Evolutionary conservation across 2,797 vertebrate species (phyloP), one percentile per base, ranked within the genome.

Genomic region (Hemibagrus guttatus): DNA sequence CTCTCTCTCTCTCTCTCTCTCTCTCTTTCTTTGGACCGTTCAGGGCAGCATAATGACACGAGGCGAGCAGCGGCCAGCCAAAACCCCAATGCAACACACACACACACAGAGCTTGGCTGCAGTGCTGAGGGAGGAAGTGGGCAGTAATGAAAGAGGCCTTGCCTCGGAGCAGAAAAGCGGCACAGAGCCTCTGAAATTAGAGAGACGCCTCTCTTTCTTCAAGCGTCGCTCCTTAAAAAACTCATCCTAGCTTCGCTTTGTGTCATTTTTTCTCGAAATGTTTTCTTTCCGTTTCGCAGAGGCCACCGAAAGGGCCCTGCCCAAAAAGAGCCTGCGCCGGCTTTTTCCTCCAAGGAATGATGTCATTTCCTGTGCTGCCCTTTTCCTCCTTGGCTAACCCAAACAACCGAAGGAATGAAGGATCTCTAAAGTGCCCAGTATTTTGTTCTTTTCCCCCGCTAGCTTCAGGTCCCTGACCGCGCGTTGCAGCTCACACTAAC

Each of bases 31-130:
- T 81, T 66, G 74, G 90, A 90, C 90, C 89, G 83, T 95, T 79
- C 93, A 95, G 96, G 95, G 95, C 94, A 95, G 96, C 95, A 96
- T 97, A 97, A 98, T 96, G 96, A 97, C 95, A 95, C 94, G 59
- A 87, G 86, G 59, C 23, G 49, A 89, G 95, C 91, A 90, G 94
- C 92, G 93, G 90, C 95, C 95, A 92, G 96, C 96, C 97, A 98
- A 98, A 97, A 96, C 96, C 96, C 96, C 95, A 93, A 93, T 3
- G 76, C 31, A 59, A 61, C 85, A 58, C 42, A 59, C 76, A 85
- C 96, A 97, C 97, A 97, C 94, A 95, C 94, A 94, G 93, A 95
- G 95, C 94, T 95, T 95, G 95, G 97, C 96, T 95, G 94, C 95
- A 90, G 92, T 90, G 93, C 96, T 93, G 95, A 95, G 96, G 95